Percentiles rank a stretch among this genome's conserved stretches.
phyloP scores from a whole-genome alignment of 2,797 vertebrate genomes.

The Valencia hispanica region DNA sequence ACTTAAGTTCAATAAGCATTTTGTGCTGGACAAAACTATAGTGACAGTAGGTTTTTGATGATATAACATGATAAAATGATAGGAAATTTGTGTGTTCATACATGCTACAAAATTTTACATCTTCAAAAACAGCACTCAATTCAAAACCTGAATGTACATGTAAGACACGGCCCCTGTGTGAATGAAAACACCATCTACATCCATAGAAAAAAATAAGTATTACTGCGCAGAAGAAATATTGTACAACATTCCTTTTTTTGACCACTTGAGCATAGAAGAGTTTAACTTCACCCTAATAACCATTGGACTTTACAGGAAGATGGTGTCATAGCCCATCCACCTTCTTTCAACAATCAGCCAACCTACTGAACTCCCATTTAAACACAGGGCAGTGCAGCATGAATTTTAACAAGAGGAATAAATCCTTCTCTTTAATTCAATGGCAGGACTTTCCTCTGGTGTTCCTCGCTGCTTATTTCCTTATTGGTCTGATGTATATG shows the following conservation, averaged over 20 bases:
- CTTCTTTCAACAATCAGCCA: constrained; percentile 20
- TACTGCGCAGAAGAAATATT: neutral
- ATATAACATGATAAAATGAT: too few species aligned
- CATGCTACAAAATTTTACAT: too few species aligned
- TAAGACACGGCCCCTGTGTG: neutral
- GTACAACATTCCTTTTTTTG: neutral
- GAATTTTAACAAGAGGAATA: constrained; percentile 34
- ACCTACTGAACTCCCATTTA: constrained; percentile 41
- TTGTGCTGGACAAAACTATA: too few species aligned
- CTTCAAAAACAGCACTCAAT: too few species aligned
- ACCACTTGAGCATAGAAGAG: neutral
- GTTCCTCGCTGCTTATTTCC: constrained; percentile 42
- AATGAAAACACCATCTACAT: neutral
- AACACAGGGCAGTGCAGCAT: constrained; percentile 24
- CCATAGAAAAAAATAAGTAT: neutral
- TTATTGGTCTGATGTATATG: constrained; percentile 67
- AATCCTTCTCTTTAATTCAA: constrained; percentile 50
- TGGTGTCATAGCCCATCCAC: constrained; percentile 31
- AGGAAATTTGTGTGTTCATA: too few species aligned
- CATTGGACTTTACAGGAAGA: constrained; percentile 32
- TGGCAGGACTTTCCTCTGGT: constrained; percentile 23
- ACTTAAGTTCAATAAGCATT: too few species aligned
- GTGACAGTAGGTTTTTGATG: too few species aligned
- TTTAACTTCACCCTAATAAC: constrained; percentile 34
- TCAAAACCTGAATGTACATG: neutral